Base-by-base conservation (phyloP, 2,113 vertebrate genomes). In the Lota lota region DNA sequence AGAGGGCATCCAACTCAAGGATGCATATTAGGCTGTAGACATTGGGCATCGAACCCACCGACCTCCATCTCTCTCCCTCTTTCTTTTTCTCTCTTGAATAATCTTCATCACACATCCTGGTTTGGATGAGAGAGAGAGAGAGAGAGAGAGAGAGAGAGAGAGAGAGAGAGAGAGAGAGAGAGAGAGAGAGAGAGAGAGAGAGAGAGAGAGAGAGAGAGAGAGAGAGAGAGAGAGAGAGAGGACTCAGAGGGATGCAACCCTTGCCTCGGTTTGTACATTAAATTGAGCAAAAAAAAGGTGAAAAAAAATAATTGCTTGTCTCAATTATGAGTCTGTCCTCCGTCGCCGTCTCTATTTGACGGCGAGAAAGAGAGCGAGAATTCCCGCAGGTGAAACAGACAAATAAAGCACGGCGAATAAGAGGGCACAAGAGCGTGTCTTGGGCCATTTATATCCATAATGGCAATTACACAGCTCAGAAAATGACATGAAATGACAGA, bases 241-340 rank as follows among this genome's bases (percentile, higher is more conserved):
- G 40, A 11, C 40, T 47, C 40, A 2, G 40, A 47, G 40, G 40
- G 40, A 47, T 47, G 40, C 40, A 12, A 47, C 12, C n/a, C 63
- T 47, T 15, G 1, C 67, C 53, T 47, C 10, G 40, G 40, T 47
- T 47, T 11, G 10, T 47, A 12, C 12, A 8, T 8, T 12, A 47
- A 47, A 47, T 47, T 47, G 2, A 12, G 11, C 40, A 8, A 14
- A 14, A 47, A 47, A 47, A 12, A 14, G 40, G 40, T 11, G 40
- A 28, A 73, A 63, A 75, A 73, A 81, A 84, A 83, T 86, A 86
- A 88, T 80, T 81, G 79, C 82, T 80, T 73, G 75, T 79, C 73
- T 73, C 81, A 83, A 85, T 88, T 88, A 88, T 73, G 83, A 79
- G 79, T 85, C 80, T 81, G 80, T 86, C 82, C 82, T 79, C 74